These are phyloP conservation scores for Apodemia mormo DNA, from an alignment of 2,888 invertebrate genomes.

Conservation along the genomic window DNA sequence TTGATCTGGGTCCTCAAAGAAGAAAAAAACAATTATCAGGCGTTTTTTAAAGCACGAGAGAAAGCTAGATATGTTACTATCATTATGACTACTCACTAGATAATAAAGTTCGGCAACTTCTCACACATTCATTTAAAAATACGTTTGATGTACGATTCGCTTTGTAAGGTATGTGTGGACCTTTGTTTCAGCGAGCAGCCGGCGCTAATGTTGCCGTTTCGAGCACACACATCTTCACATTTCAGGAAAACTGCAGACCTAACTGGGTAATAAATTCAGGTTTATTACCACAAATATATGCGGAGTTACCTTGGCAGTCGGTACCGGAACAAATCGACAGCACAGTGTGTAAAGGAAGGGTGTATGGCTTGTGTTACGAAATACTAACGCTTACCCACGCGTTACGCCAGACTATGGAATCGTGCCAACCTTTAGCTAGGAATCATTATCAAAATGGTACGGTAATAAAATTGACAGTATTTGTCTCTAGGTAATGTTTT, in stretches of 20 bases:
- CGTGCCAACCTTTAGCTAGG: slow-evolving; percentile 51
- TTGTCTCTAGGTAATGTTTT: not conserved
- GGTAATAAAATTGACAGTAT: not conserved
- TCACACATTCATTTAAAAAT: not conserved
- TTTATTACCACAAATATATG: slow-evolving; percentile 76
- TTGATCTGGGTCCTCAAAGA: too few relatives aligned
- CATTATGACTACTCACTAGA: too few relatives aligned
- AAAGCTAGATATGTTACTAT: too few relatives aligned
- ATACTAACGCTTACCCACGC: slow-evolving; percentile 62
- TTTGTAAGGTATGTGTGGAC: not conserved
- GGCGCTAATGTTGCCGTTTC: slow-evolving; percentile 59
- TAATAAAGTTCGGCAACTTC: too few relatives aligned
- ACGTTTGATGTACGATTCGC: not conserved
- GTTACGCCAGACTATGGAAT: slow-evolving; percentile 52
- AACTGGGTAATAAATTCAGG: slow-evolving; percentile 76
- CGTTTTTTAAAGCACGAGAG: too few relatives aligned
- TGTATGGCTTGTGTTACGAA: slow-evolving; percentile 36
- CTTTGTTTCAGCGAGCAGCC: slow-evolving; percentile 46
- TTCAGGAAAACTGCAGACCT: slow-evolving; percentile 77
- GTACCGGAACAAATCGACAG: slow-evolving; percentile 69
- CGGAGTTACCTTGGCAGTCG: slow-evolving; percentile 63
- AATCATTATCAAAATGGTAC: slow-evolving; percentile 59
- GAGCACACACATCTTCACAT: slow-evolving; percentile 69
- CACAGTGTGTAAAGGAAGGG: slow-evolving; percentile 19
- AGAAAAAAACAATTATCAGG: too few relatives aligned